Evolutionary conservation across 2,113 vertebrate genomes (phyloP), one percentile per base, ranked within the genome.

Genomic region (Pampusana beccarii): DNA sequence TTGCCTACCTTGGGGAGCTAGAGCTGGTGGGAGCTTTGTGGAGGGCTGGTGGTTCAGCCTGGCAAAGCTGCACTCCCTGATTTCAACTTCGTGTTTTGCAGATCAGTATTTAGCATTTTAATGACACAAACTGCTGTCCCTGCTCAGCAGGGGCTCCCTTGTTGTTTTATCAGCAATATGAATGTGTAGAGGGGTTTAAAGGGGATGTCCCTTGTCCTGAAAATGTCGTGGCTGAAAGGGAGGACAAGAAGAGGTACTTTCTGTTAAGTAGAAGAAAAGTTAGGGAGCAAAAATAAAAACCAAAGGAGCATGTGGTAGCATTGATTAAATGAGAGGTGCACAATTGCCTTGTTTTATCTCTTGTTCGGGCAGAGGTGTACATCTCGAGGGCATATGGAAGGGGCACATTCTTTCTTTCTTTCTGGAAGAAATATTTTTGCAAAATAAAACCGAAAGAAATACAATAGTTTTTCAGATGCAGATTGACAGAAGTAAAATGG

Each of bases 281-380:
- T 36, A 86, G 57, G 38, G 42, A 92, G 48, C 13, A 36, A 53
- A 81, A 95, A 42, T 31, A 75, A 88, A 93, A 90, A 34, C 81
- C 54, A 64, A 25, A n/a, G 44, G 26, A 92, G 24, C 33, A 17
- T 34, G 36, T 73, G 58, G 33, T 54, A 73, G 54, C 44, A 58
- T 74, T 7, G 1, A 42, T 86, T 83, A 46, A 88, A 73, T 66
- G 24, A 65, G 50, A 86, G 36, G 25, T 84, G 31, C 60, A 54
- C 25, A 62, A n/a, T 46, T 91, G 69, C n/a, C 72, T 54, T 65
- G 19, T 67, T 95, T 57, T 48, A 8, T 48, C 44, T 92, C 33
- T 42, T 58, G 50, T 71, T 91, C 34, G 70, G 83, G 80, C 69
- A 80, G 90, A 86, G 54, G n/a, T 84, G 19, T 67, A 16, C 18